Evolutionary conservation across 2,113 vertebrate genomes (phyloP), one percentile per base, ranked within the genome.

Genomic region (Hipposideros armiger): DNA sequence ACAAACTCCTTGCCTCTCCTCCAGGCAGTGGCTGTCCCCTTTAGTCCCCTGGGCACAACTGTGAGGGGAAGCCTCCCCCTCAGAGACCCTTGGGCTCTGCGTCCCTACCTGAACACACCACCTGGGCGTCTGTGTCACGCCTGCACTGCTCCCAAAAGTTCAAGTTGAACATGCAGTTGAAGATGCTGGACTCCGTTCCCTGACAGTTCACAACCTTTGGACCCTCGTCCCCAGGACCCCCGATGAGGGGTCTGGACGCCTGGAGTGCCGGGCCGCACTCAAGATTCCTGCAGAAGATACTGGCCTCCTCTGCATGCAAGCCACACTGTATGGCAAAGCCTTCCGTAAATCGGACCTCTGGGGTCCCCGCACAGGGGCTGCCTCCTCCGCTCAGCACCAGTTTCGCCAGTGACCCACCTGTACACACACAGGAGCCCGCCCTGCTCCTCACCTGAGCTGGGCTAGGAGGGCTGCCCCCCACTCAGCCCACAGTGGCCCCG

Each of bases 141-240:
- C 96, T 85, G 60, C 98, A 98, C n/a, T 96, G 82, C 36, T 81
- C 64, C 74, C 98, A 66, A 6, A 95, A 76, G 89, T 95, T 95
- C 83, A 98, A 90, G 0, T 97, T 96, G 85, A 97, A 93, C 60
- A 28, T 54, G 87, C 98, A 98, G 13, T 94, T 94, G 56, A 98
- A 95, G 60, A 93, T 50, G 64, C 40, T 60, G 30, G 54, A 15
- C 80, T 95, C 95, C 26, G 80, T 72, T 26, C 94, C 95, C 54
- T 47, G 54, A 60, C 91, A 95, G 56, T 19, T 64, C 74, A 26
- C 47, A 82, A 89, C 92, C 96, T 24, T 97, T 74, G 40, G 87
- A 74, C 95, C 96, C 15, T 96, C 64, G n/a, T 74, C 90, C 42
- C 97, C 80, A 19, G 16, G 72, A 26, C 83, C 95, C 10, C 5